Conservation (phyloP, 1,140 invertebrate species). For the Lasaia peninsularis region DNA sequence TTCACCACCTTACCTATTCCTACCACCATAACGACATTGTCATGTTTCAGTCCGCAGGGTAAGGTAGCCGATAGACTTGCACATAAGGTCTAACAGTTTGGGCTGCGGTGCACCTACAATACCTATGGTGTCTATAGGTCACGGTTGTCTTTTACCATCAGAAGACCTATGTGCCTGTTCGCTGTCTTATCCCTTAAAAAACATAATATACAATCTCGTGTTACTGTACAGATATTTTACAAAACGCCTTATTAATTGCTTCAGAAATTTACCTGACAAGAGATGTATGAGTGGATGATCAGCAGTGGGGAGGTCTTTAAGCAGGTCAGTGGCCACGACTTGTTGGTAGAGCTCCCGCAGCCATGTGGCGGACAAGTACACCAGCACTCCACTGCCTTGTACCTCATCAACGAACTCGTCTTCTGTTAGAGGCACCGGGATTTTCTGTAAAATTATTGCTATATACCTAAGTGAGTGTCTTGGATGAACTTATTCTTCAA, state of each 20-base stretch:
- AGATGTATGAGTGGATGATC: conserved; percentile 84
- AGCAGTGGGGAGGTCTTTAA: conserved; percentile 76
- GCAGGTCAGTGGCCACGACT: conserved; percentile 85
- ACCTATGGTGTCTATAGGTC: too few species aligned
- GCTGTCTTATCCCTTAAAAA: too few species aligned
- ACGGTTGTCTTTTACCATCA: too few species aligned
- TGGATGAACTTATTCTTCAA: neutral
- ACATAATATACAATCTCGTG: too few species aligned
- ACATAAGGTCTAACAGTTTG: too few species aligned
- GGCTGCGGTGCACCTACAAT: too few species aligned
- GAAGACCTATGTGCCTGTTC: too few species aligned
- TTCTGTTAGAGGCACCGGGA: conserved; percentile 80
- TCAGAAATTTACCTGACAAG: conserved; percentile 81
- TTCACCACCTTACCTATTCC: too few species aligned
- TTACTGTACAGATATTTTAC: too few species aligned
- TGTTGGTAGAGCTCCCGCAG: conserved; percentile 93
- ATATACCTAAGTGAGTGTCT: neutral
- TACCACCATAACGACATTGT: too few species aligned
- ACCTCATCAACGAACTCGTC: conserved; percentile 94
- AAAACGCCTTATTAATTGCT: neutral
- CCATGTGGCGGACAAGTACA: conserved; percentile 95
- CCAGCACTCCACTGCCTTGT: conserved; percentile 91
- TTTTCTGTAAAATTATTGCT: conserved; percentile 68
- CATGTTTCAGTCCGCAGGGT: too few species aligned
- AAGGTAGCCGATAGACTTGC: too few species aligned